Evolutionary conservation across 2,797 vertebrate genomes (phyloP).

Genomic region (Menidia menidia): DNA sequence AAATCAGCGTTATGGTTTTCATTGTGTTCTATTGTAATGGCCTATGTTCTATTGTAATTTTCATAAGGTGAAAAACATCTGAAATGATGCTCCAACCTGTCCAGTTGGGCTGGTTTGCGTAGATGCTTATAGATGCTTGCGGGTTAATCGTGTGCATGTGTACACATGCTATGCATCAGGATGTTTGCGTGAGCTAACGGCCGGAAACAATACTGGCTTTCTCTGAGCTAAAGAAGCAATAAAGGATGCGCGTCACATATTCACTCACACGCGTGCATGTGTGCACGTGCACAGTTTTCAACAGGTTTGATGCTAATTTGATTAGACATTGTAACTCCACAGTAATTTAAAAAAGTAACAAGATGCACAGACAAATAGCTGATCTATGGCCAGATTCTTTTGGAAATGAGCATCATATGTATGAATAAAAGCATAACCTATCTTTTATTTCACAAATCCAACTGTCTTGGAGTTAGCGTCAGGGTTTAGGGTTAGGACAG

Average conservation of each 20-base stretch:
- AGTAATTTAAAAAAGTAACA: slow-evolving; percentile 61
- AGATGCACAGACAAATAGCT: slow-evolving; percentile 58
- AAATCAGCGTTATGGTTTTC: slow-evolving; percentile 1
- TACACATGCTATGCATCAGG: slow-evolving; percentile 40
- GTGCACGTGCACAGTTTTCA: slow-evolving; percentile 34
- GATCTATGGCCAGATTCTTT: slow-evolving; percentile 55
- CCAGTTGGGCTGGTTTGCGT: slow-evolving; percentile 26
- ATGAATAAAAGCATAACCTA: slow-evolving; percentile 25
- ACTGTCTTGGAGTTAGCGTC: too few relatives aligned
- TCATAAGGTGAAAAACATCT: not conserved
- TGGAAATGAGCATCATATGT: slow-evolving; percentile 36
- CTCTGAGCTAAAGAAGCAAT: slow-evolving; percentile 69
- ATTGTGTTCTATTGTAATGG: not conserved
- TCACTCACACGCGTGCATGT: slow-evolving; percentile 57
- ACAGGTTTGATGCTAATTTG: slow-evolving; percentile 82
- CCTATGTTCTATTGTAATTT: not conserved
- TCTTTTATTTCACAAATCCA: slow-evolving; percentile 24
- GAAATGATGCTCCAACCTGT: slow-evolving; percentile 10
- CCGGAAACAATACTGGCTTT: slow-evolving; percentile 83
- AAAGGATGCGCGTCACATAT: slow-evolving; percentile 81
- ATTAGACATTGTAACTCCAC: slow-evolving; percentile 74
- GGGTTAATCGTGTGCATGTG: slow-evolving; percentile 23
- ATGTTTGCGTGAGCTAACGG: slow-evolving; percentile 73
- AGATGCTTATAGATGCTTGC: slow-evolving; percentile 26
- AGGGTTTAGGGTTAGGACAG: not conserved